Evolutionary conservation across 2,888 invertebrate species (phyloP).

Genomic region (Argyresthia goedartella): DNA sequence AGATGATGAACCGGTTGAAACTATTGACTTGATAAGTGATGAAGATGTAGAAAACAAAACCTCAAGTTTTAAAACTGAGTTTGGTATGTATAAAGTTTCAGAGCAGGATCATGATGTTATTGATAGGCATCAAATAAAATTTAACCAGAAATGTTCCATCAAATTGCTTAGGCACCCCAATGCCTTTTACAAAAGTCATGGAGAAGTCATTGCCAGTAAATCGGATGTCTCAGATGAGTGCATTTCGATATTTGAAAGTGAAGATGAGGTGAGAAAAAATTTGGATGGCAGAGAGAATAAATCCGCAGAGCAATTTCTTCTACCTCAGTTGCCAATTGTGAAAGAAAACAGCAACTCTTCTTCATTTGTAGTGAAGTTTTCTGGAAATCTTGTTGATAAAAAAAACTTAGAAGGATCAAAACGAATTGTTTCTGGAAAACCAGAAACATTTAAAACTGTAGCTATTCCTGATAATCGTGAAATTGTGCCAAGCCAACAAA

Average conservation of each 20-base stretch:
- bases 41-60: slow-evolving; percentile 28
- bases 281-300: too few relatives aligned
- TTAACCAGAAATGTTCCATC: slow-evolving; percentile 35
- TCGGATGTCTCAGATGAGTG: neutral
- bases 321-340: too few relatives aligned
- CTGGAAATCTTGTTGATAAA: too few relatives aligned
- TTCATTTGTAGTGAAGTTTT: too few relatives aligned
- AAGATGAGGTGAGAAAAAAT: neutral
- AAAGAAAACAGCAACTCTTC: too few relatives aligned
- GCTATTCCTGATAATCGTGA: too few relatives aligned
- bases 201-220: neutral
- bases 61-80: slow-evolving; percentile 31
- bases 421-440: neutral
- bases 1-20: slow-evolving; percentile 9
- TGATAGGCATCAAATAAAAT: slow-evolving; percentile 32
- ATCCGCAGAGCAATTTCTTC: neutral
- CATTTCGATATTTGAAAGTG: neutral
- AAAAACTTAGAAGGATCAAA: too few relatives aligned
- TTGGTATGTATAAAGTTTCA: slow-evolving; percentile 31
- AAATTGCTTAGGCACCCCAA: slow-evolving; percentile 15
- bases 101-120: slow-evolving; percentile 20
- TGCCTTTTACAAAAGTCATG: neutral
- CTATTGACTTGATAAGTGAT: slow-evolving; percentile 50
- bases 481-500: too few relatives aligned
- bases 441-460: neutral